Evolutionary conservation across 2,797 vertebrate genomes (phyloP).

Genomic region (Orientallactaga sibirica): DNA sequence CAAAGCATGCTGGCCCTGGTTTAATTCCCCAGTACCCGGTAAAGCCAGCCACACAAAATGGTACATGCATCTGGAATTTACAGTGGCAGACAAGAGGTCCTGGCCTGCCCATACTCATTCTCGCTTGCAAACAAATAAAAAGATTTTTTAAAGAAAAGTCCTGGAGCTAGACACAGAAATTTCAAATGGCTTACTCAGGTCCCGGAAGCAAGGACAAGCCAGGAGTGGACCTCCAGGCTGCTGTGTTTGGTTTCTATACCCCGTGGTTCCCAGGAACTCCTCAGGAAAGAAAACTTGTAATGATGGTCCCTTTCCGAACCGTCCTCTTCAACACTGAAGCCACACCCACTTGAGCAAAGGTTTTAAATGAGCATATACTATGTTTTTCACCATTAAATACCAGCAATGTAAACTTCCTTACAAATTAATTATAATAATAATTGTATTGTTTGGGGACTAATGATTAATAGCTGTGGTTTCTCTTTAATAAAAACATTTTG

Average conservation of each 20-base stretch:
- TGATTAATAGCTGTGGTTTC: not conserved
- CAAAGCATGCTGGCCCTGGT: too few relatives aligned
- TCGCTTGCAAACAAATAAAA: too few relatives aligned
- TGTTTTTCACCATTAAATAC: not conserved
- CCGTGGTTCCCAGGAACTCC: not conserved
- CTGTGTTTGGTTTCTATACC: not conserved
- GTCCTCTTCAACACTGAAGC: conserved; percentile 22
- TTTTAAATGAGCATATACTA: conserved; percentile 16
- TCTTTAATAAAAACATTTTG: conserved; percentile 35
- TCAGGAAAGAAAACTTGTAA: conserved; percentile 6
- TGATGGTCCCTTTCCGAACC: conserved; percentile 52
- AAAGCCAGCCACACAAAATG: too few relatives aligned
- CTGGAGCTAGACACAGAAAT: conserved; percentile 12
- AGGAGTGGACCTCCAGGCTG: not conserved
- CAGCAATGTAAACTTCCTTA: not conserved
- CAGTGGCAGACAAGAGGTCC: too few relatives aligned
- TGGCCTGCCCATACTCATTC: too few relatives aligned
- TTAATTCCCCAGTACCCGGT: too few relatives aligned
- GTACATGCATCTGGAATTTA: too few relatives aligned
- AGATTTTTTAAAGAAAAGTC: too few relatives aligned
- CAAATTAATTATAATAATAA: conserved; percentile 26
- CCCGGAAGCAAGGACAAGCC: conserved; percentile 36
- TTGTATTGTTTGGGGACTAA: conserved; percentile 45
- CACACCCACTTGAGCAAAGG: not conserved
- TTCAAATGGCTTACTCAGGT: conserved; percentile 48